phyloP scores from a whole-genome alignment of 2,888 invertebrate genomes.

The Mimumesa dahlbomi region DNA sequence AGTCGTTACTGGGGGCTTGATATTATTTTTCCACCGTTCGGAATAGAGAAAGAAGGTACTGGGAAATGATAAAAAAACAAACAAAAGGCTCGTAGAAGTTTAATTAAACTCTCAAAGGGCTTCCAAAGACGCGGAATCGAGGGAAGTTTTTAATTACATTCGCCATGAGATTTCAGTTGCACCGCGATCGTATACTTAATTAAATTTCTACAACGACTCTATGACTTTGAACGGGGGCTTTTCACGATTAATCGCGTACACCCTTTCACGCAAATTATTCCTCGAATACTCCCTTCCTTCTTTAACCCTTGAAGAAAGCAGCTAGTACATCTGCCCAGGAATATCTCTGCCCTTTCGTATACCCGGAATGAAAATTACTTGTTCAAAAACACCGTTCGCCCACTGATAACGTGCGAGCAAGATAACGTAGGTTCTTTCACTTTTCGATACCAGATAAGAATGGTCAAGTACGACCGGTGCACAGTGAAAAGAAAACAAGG shows the following conservation, averaged over 20 bases:
- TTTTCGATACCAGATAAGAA: background rate
- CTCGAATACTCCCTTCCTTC: no score
- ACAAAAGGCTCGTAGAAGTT: no score
- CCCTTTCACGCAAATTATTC: no score
- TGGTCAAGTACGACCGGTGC: constrained; percentile 12
- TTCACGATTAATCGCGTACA: no score
- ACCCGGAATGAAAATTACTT: no score
- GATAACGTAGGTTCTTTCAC: background rate
- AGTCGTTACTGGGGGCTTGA: background rate
- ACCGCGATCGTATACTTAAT: constrained; percentile 7
- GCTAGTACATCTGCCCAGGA: no score
- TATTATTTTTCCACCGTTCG: background rate
- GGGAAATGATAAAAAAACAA: background rate
- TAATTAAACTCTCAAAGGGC: constrained; percentile 10
- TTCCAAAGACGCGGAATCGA: background rate
- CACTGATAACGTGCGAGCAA: no score
- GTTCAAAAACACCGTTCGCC: no score
- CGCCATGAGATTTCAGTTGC: background rate
- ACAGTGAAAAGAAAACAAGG: background rate
- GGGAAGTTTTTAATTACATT: constrained; percentile 15
- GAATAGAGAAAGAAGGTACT: background rate
- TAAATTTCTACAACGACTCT: constrained; percentile 3
- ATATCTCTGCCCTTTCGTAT: no score
- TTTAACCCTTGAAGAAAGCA: no score
- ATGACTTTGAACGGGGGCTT: background rate